Evolutionary conservation across 1,140 invertebrate species (phyloP).

Genomic region (Trigoniulus corallinus): DNA sequence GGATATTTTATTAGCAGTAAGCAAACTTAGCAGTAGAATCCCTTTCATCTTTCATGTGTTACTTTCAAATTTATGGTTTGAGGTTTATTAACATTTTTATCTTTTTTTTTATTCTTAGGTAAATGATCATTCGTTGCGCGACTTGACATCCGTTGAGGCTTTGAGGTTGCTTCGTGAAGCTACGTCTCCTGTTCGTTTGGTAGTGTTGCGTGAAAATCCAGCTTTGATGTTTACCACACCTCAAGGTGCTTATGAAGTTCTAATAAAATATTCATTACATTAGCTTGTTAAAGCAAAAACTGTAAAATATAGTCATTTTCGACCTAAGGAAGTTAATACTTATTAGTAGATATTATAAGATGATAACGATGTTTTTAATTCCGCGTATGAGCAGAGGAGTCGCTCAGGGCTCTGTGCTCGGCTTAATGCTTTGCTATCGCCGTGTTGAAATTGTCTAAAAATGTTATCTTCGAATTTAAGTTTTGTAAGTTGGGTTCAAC

Average conservation of each 20-base stretch:
- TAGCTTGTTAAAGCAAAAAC: no score
- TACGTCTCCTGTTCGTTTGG: conserved; percentile 8
- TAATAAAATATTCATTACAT: no score
- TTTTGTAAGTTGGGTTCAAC: no score
- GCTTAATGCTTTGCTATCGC: no score
- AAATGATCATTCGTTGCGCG: conserved; percentile 2
- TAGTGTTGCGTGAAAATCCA: conserved; percentile 3
- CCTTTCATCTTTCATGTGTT: neutral
- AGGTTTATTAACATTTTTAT: neutral
- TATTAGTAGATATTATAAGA: neutral
- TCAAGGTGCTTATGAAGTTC: neutral
- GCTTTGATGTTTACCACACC: neutral
- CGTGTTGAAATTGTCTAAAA: no score
- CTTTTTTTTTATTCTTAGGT: neutral
- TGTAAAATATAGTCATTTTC: no score
- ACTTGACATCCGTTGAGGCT: neutral
- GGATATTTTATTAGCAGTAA: conserved; percentile 18
- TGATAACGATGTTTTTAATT: no score
- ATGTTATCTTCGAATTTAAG: no score
- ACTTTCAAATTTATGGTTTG: neutral
- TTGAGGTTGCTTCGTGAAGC: neutral
- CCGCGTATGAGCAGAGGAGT: no score
- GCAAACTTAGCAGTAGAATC: conserved; percentile 1
- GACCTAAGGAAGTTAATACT: no score
- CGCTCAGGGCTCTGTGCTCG: no score